Evolutionary conservation across 1,140 invertebrate species (phyloP).

Genomic region (Lethrus apterus): DNA sequence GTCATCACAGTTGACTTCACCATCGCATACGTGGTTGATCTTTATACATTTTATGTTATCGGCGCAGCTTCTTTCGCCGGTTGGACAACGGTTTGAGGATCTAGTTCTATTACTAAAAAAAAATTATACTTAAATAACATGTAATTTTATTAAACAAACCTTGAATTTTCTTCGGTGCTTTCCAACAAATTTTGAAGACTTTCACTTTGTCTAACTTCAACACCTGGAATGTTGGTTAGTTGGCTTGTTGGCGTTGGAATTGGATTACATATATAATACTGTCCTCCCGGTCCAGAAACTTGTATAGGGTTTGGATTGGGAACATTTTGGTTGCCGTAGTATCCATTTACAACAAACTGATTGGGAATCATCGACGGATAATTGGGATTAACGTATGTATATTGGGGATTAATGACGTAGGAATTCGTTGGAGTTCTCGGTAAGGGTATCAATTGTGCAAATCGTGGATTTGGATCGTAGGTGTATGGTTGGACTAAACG

Average conservation of each 20-base stretch:
- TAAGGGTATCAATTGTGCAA: background rate
- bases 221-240: conserved; percentile 25
- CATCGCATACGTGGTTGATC: conserved; percentile 60
- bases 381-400: conserved; percentile 12
- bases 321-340: background rate
- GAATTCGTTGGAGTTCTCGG: conserved; percentile 4
- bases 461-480: conserved; percentile 1
- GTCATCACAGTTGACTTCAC: conserved; percentile 67
- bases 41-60: conserved; percentile 54
- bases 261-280: conserved; percentile 37
- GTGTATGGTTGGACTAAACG: conserved; percentile 11
- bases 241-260: conserved; percentile 23
- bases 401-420: conserved; percentile 17
- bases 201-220: conserved; percentile 25
- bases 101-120: conserved; percentile 28
- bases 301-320: too few species aligned
- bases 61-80: conserved; percentile 38
- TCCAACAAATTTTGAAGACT: conserved; percentile 24
- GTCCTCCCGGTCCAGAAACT: conserved; percentile 29
- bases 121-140: conserved; percentile 10
- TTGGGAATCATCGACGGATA: conserved; percentile 4
- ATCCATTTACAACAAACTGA: background rate
- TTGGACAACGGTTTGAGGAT: conserved; percentile 29
- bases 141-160: conserved; percentile 2
- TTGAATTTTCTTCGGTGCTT: background rate